phyloP scores from a whole-genome alignment of 2,888 invertebrate species.

The Ceramica pisi region DNA sequence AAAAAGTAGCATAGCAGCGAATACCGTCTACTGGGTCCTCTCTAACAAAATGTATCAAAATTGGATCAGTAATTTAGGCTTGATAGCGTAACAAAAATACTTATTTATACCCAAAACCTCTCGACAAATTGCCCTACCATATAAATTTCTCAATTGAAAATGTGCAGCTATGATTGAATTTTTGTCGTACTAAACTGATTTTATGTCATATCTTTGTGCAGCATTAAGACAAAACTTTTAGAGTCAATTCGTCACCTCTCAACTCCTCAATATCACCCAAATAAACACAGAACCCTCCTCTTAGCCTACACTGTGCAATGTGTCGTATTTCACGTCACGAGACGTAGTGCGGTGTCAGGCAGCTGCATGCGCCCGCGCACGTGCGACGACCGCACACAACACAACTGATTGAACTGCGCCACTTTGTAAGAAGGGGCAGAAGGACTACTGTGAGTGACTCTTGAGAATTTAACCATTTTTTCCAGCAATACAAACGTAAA shows the following conservation, averaged over 20 bases:
- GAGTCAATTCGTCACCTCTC: slow-evolving; percentile 16
- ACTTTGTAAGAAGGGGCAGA: slow-evolving; percentile 12
- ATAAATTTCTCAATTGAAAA: neutral
- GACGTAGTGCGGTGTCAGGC: slow-evolving; percentile 42
- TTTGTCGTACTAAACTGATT: neutral
- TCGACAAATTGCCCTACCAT: neutral
- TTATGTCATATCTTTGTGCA: neutral
- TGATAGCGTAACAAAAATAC: too few species aligned
- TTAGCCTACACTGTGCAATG: slow-evolving; percentile 31
- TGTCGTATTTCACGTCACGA: slow-evolving; percentile 57
- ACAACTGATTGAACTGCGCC: slow-evolving; percentile 40
- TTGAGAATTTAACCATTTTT: too few species aligned
- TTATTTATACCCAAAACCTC: too few species aligned
- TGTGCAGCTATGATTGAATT: too few species aligned
- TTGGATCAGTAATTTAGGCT: too few species aligned
- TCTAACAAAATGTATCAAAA: too few species aligned
- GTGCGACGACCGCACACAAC: slow-evolving; percentile 58
- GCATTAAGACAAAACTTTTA: neutral
- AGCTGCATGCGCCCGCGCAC: slow-evolving; percentile 58
- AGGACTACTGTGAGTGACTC: neutral
- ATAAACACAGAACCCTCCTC: slow-evolving; percentile 20
- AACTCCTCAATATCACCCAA: neutral
- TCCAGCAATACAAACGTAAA: too few species aligned
- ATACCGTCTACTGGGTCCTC: too few species aligned
- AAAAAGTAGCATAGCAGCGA: too few species aligned